A percentile compares a stretch with the other conserved stretches of the same genome.
Conservation (phyloP, 1,140 invertebrate genomes). For the Formica exsecta region DNA sequence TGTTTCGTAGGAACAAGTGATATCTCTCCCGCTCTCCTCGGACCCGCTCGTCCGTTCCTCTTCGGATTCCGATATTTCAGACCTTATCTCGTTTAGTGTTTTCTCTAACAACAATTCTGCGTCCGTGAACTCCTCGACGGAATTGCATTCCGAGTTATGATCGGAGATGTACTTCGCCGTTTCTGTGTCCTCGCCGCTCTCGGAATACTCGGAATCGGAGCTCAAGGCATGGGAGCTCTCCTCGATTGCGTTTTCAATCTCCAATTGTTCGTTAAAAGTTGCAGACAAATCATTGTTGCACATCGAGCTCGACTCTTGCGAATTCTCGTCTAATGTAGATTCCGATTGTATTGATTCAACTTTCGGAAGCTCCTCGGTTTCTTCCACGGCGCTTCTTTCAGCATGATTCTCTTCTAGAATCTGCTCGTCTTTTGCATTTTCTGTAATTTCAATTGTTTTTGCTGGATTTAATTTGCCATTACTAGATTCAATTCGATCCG, state of each 20-base stretch:
- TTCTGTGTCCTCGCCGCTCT: constrained; percentile 60
- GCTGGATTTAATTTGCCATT: background rate
- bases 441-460: constrained; percentile 25
- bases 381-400: background rate
- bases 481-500: constrained; percentile 28
- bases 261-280: constrained; percentile 65
- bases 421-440: constrained; percentile 27
- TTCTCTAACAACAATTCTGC: constrained; percentile 82
- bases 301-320: constrained; percentile 19
- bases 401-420: constrained; percentile 2
- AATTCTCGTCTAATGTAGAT: constrained; percentile 31
- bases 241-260: constrained; percentile 61
- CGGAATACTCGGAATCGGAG: constrained; percentile 61
- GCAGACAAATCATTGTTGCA: constrained; percentile 38
- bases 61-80: constrained; percentile 81
- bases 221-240: constrained; percentile 48
- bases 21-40: constrained; percentile 64
- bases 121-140: constrained; percentile 77
- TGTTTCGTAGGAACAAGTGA: constrained; percentile 53
- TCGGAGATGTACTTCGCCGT: constrained; percentile 60
- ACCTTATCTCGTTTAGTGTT: constrained; percentile 83
- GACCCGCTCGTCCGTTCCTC: constrained; percentile 58
- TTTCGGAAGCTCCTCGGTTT: constrained; percentile 16
- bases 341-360: background rate
- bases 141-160: constrained; percentile 63